These are phyloP conservation scores for Oryzias dopingdopingensis DNA, from an alignment of 2,797 vertebrate species.

Conservation along the genomic window DNA sequence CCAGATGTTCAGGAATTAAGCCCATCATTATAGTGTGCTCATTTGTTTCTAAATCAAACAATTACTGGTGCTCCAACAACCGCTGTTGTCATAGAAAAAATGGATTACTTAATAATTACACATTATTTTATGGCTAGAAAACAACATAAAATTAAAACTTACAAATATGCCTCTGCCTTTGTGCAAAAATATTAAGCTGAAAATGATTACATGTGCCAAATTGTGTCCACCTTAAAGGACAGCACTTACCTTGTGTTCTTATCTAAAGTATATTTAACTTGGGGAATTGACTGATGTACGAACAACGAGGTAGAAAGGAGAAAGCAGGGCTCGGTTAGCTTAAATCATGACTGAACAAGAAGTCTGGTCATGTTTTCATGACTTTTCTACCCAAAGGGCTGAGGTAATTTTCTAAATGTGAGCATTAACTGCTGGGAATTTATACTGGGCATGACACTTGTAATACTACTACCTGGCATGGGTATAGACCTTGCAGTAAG, in stretches of 20 bases:
- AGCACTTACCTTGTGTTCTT: constrained; percentile 21
- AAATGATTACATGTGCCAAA: constrained; percentile 6
- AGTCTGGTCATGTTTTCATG: constrained; percentile 63
- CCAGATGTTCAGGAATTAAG: constrained; percentile 6
- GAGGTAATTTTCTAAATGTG: constrained; percentile 69
- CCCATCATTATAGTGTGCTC: constrained; percentile 19
- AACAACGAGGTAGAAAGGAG: constrained; percentile 19
- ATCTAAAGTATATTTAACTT: constrained; percentile 28
- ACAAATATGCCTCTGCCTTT: constrained; percentile 20
- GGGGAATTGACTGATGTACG: constrained; percentile 31
- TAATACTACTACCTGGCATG: constrained; percentile 70
- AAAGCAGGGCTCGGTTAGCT: constrained; percentile 19
- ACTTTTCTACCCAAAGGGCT: constrained; percentile 51
- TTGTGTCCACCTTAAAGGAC: constrained; percentile 9
- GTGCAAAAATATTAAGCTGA: constrained; percentile 17
- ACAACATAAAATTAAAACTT: constrained; percentile 41
- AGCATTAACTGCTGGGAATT: constrained; percentile 64
- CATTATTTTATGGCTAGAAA: constrained; percentile 30
- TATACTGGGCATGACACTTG: constrained; percentile 68
- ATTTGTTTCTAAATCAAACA: constrained; percentile 34
- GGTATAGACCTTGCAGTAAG: constrained; percentile 52
- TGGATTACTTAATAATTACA: constrained; percentile 26
- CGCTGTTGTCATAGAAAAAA: constrained; percentile 24
- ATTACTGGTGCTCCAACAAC: constrained; percentile 26
- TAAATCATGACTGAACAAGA: constrained; percentile 60